Percentiles rank a stretch among this genome's conserved stretches.
Evolutionary conservation across 2,888 invertebrate genomes (phyloP).

Genomic region (Orgyia antiqua): DNA sequence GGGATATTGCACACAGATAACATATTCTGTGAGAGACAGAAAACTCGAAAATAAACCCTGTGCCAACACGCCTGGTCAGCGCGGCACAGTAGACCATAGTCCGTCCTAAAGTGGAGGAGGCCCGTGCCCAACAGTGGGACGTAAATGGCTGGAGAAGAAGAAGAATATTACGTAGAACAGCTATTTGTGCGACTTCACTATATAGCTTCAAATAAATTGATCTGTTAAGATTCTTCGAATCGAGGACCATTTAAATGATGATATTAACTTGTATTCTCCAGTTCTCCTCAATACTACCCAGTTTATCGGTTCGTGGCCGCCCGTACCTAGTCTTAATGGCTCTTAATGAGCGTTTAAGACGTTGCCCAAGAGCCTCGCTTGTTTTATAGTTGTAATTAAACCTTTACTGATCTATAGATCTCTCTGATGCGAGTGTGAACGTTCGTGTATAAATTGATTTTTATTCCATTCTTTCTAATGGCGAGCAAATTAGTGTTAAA

Average conservation of each 20-base stretch:
- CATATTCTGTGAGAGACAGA: no score
- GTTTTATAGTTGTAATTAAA: conserved; percentile 73
- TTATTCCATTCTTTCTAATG: conserved; percentile 14
- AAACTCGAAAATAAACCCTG: no score
- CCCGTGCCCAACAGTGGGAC: no score
- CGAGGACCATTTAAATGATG: conserved; percentile 31
- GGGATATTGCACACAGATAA: no score
- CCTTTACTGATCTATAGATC: conserved; percentile 48
- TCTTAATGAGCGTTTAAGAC: conserved; percentile 68
- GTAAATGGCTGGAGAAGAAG: no score
- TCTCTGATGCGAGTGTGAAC: conserved; percentile 43
- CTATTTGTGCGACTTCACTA: no score
- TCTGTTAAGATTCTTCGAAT: conserved; percentile 20
- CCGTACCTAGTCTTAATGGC: conserved; percentile 53
- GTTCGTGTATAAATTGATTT: conserved; percentile 43
- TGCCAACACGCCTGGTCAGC: no score
- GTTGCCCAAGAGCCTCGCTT: conserved; percentile 52
- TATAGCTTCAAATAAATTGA: conserved; percentile 10
- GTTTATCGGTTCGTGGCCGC: conserved; percentile 51
- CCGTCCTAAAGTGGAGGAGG: no score
- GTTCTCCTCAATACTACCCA: conserved; percentile 34
- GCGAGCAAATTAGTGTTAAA: conserved; percentile 1
- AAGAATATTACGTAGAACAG: no score
- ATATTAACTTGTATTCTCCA: conserved; percentile 21
- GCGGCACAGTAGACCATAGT: no score